Percentiles rank a stretch among this genome's conserved stretches.
Evolutionary conservation across 2,888 invertebrate species (phyloP).

Genomic region (Hydrotaea cyrtoneurina): DNA sequence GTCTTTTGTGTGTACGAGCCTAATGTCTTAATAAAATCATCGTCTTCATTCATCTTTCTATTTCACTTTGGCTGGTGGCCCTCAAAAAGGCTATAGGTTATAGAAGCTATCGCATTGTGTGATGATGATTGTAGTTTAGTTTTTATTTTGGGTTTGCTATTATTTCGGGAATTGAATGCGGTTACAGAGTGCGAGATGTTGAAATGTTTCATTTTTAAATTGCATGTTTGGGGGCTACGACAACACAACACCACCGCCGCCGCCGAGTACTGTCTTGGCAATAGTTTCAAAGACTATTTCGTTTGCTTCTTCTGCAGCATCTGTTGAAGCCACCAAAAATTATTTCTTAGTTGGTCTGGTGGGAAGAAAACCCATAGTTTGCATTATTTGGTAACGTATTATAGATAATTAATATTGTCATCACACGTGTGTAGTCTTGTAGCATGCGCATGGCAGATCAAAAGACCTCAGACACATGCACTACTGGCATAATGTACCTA

Average conservation of each 20-base stretch:
- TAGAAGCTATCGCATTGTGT: background rate
- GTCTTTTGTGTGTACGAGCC: background rate
- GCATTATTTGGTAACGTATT: background rate
- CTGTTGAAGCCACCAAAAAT: too few species aligned
- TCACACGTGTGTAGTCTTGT: constrained; percentile 17
- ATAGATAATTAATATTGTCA: constrained; percentile 45
- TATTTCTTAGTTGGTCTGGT: background rate
- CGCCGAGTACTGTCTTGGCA: background rate
- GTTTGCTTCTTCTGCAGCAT: too few species aligned
- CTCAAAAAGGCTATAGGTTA: constrained; percentile 35
- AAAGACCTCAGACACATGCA: constrained; percentile 61
- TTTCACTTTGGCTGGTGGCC: constrained; percentile 1
- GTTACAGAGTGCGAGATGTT: constrained; percentile 11
- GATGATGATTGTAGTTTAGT: too few species aligned
- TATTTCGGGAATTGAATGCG: too few species aligned
- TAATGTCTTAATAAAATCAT: background rate
- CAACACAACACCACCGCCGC: too few species aligned
- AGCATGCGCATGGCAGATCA: constrained; percentile 39
- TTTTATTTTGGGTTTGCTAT: too few species aligned
- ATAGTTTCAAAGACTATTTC: background rate
- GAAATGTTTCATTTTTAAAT: constrained; percentile 40
- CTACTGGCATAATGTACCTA: background rate
- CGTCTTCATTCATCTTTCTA: background rate
- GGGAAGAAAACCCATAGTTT: background rate
- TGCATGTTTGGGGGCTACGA: constrained; percentile 46